Evolutionary conservation across 2,888 invertebrate species (phyloP).

Genomic region (Nephrotoma appendiculata): DNA sequence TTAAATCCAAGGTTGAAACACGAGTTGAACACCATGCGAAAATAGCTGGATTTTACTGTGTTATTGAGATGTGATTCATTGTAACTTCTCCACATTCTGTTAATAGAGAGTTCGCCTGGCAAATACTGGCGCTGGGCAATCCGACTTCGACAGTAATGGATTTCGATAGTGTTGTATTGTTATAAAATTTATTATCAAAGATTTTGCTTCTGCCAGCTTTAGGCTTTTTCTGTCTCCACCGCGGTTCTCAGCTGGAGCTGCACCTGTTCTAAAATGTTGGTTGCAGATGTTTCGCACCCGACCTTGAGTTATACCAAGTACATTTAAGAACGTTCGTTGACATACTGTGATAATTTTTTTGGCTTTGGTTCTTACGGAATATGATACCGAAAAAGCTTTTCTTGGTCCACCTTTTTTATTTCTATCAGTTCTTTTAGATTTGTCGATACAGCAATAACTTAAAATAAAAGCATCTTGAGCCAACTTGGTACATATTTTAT

Average conservation of each 20-base stretch:
- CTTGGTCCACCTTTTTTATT: not conserved
- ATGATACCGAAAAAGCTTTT: too few relatives aligned
- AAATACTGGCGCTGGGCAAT: not conserved
- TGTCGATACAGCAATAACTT: not conserved
- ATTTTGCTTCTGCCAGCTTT: conserved; percentile 6
- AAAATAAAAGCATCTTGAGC: conserved; percentile 7
- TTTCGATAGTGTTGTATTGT: not conserved
- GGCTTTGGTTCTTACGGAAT: too few relatives aligned
- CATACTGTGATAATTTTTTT: conserved; percentile 4
- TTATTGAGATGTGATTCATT: not conserved
- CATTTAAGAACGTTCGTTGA: conserved; percentile 9
- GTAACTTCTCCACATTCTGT: not conserved
- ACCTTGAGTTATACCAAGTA: conserved; percentile 10
- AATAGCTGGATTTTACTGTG: not conserved
- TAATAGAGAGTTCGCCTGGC: not conserved
- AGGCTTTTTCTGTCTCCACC: conserved; percentile 12
- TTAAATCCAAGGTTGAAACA: conserved; percentile 12
- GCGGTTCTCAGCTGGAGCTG: conserved; percentile 10
- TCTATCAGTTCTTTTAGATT: not conserved
- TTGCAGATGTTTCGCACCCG: conserved; percentile 10
- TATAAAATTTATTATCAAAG: conserved; percentile 13
- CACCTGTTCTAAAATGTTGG: not conserved
- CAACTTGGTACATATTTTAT: not conserved
- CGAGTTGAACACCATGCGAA: not conserved
- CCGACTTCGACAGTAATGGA: not conserved